A percentile compares a stretch with the other conserved stretches of the same genome.
Evolutionary conservation across 2,797 vertebrate species (phyloP).

Genomic region (Silurus lanzhouensis): DNA sequence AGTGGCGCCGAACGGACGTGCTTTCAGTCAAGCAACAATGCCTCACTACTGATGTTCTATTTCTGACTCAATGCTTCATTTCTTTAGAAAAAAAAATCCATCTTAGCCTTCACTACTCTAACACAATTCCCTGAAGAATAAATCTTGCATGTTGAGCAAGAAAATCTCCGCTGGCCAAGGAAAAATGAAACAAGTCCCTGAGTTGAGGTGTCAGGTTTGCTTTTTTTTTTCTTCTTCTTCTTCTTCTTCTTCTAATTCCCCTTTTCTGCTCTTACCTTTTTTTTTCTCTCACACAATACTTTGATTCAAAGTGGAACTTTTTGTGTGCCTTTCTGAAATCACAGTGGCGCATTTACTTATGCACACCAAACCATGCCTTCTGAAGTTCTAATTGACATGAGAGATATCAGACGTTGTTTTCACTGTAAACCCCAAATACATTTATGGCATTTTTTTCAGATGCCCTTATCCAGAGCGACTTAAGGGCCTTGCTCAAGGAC

Average conservation of each 20-base stretch:
- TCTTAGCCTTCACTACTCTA: neutral
- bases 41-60: neutral
- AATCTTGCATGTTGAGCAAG: neutral
- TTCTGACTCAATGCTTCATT: slow-evolving; percentile 1
- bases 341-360: slow-evolving; percentile 1
- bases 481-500: too few relatives aligned
- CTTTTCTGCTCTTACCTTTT: neutral
- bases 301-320: neutral
- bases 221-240: too few relatives aligned
- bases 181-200: slow-evolving; percentile 1
- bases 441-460: too few relatives aligned
- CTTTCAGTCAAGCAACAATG: slow-evolving; percentile 2
- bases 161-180: slow-evolving; percentile 1
- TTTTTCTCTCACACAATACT: neutral
- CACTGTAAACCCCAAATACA: neutral
- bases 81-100: neutral
- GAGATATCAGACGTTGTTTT: neutral
- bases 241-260: neutral
- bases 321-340: neutral
- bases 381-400: neutral
- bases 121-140: neutral
- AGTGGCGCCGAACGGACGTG: neutral
- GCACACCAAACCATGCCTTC: neutral
- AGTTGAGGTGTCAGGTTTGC: neutral
- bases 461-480: too few relatives aligned